Evolutionary conservation across 2,888 invertebrate species (phyloP), one percentile per base, ranked within the genome.

Genomic region (Caenorhabditis drosophilae): DNA sequence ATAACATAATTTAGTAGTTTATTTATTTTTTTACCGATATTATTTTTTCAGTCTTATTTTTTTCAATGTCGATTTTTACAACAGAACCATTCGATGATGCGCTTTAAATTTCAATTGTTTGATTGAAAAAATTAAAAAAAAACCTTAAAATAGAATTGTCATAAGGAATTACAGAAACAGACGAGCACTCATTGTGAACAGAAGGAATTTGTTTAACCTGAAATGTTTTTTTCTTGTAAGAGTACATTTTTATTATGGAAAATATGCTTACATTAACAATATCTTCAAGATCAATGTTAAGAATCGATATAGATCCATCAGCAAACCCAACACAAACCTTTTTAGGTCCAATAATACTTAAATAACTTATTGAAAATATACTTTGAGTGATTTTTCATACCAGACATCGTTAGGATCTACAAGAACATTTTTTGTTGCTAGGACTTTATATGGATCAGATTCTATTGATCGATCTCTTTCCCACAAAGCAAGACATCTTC

Each of bases 351-450:
- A 58, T 15, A 18, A 25, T 45, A 31, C 63, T 64, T 54, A 20
- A 54, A 58, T 57, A 38, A n/a, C n/a, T n/a, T n/a, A n/a, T n/a
- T n/a, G n/a, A n/a, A n/a, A n/a, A n/a, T n/a, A n/a, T n/a, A n/a
- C n/a, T n/a, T n/a, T n/a, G n/a, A n/a, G n/a, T n/a, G n/a, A n/a
- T 11, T 12, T 7, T 1, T 25, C 61, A 2, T 15, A 64, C 58
- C 58, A 55, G 0, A 59, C 51, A 48, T 64, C 64, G 27, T 55
- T 64, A 12, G 64, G 64, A 45, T 64, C 64, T 2, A 59, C 50
- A 26, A 59, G 59, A 0, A 48, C 20, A 35, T 59, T 47, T 36
- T 55, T 59, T 0, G 42, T 48, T 7, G 55, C n/a, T 9, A 64
- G 22, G 25, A 64, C 23, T 44, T 47, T 34, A 51, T 54, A 64